Conservation (phyloP, 2,797 vertebrate genomes). For the Helicolenus hilgendorfi region DNA sequence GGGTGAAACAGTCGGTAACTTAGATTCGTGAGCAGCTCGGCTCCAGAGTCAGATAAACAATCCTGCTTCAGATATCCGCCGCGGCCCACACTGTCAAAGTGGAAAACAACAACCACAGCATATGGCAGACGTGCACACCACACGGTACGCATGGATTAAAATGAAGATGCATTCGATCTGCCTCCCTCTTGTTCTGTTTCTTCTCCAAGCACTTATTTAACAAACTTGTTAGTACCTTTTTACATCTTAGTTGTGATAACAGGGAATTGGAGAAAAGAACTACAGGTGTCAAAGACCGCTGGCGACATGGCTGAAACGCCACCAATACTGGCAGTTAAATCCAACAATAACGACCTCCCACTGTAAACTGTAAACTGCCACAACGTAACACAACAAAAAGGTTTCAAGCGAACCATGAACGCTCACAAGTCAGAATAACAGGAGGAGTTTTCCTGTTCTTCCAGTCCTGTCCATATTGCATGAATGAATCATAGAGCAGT, state of each 20-base stretch:
- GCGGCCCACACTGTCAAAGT: background rate
- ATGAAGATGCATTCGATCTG: constrained; percentile 1
- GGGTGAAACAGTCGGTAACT: background rate
- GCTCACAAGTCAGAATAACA: background rate
- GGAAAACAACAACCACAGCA: too few relatives aligned
- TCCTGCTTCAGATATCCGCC: background rate
- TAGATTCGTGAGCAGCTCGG: background rate
- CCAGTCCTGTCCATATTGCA: background rate
- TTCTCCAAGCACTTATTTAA: background rate
- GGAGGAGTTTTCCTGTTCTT: background rate
- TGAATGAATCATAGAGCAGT: background rate
- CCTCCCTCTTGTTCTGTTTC: background rate
- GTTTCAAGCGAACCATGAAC: background rate
- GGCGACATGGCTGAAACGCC: background rate
- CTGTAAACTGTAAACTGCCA: background rate
- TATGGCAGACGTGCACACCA: background rate
- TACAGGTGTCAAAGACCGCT: background rate
- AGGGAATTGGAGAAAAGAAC: background rate
- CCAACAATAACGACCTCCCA: background rate
- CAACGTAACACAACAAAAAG: background rate
- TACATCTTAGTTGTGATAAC: background rate
- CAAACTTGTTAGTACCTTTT: background rate
- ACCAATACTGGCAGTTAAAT: background rate
- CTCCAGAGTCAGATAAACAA: constrained; percentile 15
- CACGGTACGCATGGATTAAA: constrained; percentile 10